A percentile compares a stretch with the other conserved stretches of the same genome.
These are phyloP conservation scores for Helicoverpa assulta DNA, from an alignment of 2,888 invertebrate species.

Conservation along the genomic window DNA sequence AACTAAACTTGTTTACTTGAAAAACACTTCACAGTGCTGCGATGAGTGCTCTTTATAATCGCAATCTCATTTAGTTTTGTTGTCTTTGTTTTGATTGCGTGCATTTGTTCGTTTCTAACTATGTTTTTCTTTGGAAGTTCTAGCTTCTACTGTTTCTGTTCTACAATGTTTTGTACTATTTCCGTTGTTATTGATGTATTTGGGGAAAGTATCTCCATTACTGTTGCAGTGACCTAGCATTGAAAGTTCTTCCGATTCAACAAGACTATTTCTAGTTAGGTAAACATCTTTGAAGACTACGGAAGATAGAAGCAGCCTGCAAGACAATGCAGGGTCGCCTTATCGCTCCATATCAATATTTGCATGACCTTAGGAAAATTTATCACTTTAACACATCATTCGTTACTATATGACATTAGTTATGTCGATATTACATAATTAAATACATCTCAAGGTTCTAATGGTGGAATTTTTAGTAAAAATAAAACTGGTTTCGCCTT, in stretches of 20 bases:
- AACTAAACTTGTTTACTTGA: conserved; percentile 29
- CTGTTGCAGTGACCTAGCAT: neutral
- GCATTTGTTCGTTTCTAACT: neutral
- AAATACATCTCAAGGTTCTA: conserved; percentile 54
- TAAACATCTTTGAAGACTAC: conserved; percentile 52
- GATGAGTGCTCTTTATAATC: conserved; percentile 28
- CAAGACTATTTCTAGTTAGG: conserved; percentile 45
- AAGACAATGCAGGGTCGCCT: conserved; percentile 82
- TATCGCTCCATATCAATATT: conserved; percentile 81
- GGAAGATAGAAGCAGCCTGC: conserved; percentile 67
- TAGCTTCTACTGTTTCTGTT: neutral
- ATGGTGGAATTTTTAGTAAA: conserved; percentile 58
- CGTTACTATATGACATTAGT: conserved; percentile 39
- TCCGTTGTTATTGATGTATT: neutral
- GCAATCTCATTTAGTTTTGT: conserved; percentile 9
- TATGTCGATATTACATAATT: conserved; percentile 54
- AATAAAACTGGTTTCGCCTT: conserved; percentile 58
- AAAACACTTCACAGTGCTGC: conserved; percentile 39
- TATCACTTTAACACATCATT: conserved; percentile 62
- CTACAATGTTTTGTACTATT: neutral
- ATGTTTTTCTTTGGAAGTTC: neutral
- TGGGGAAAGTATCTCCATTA: neutral
- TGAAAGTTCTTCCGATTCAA: conserved; percentile 20
- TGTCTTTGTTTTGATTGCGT: conserved; percentile 12
- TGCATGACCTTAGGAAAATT: conserved; percentile 79